Evolutionary conservation across 2,888 invertebrate species (phyloP).

Genomic region (Drosophila kuntzei): DNA sequence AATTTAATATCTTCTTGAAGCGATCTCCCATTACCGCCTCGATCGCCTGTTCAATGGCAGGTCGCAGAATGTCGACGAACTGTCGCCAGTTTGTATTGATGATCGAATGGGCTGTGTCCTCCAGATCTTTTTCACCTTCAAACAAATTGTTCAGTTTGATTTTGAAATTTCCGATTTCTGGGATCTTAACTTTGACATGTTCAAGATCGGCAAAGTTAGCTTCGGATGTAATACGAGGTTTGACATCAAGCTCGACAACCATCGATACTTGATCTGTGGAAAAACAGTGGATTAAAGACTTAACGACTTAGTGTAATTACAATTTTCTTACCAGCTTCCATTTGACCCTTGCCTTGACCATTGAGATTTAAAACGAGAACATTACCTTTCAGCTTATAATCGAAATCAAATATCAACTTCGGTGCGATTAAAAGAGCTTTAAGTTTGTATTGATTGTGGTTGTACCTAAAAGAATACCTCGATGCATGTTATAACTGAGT

Average conservation of each 20-base stretch:
- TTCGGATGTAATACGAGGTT: conserved; percentile 37
- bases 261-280: conserved; percentile 50
- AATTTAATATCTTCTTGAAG: conserved; percentile 88
- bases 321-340: conserved; percentile 88
- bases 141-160: conserved; percentile 89
- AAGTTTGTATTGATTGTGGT: conserved; percentile 36
- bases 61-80: conserved; percentile 88
- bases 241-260: conserved; percentile 38
- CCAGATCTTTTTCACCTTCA: conserved; percentile 79
- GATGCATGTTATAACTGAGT: background rate
- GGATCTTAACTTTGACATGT: conserved; percentile 87
- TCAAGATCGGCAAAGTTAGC: conserved; percentile 89
- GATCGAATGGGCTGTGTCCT: conserved; percentile 89
- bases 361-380: conserved; percentile 89
- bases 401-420: conserved; percentile 88
- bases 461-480: conserved; percentile 51
- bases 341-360: conserved; percentile 86
- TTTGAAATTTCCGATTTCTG: conserved; percentile 87
- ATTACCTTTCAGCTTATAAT: conserved; percentile 88
- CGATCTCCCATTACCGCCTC: conserved; percentile 89
- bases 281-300: background rate
- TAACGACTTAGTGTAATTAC: too few relatives aligned
- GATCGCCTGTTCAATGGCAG: conserved; percentile 89
- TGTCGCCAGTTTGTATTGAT: conserved; percentile 90
- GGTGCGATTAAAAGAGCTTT: conserved; percentile 86